phyloP scores from a whole-genome alignment of 2,797 vertebrate species.

The Chrysocyon brachyurus region DNA sequence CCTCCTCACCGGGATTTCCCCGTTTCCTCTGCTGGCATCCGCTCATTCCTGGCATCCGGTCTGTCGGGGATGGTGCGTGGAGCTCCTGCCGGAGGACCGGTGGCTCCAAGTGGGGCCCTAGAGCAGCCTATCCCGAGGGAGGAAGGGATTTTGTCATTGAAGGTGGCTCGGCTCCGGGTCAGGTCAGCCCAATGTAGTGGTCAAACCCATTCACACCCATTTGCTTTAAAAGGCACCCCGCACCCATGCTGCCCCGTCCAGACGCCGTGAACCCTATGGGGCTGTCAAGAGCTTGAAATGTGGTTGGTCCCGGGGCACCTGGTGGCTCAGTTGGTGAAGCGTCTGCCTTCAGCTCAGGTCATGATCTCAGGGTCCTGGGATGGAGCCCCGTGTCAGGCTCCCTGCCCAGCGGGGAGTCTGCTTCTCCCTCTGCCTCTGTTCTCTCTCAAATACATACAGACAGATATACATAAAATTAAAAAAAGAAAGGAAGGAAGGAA shows the following conservation, averaged over 20 bases:
- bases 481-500: too few species aligned
- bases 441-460: too few species aligned
- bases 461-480: too few species aligned
- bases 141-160: background rate
- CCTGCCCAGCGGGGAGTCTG: too few species aligned
- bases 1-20: fast-evolving
- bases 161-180: background rate
- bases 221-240: background rate
- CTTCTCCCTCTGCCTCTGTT: too few species aligned
- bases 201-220: fast-evolving
- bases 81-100: background rate
- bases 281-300: fast-evolving
- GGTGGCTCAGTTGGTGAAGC: too few species aligned
- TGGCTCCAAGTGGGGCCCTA: fast-evolving
- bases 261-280: fast-evolving
- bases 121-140: background rate
- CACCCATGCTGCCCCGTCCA: fast-evolving
- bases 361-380: too few species aligned
- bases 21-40: fast-evolving
- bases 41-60: fast-evolving
- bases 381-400: too few species aligned
- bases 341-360: too few species aligned
- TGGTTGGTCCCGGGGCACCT: background rate
- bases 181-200: fast-evolving
- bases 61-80: fast-evolving